Conservation (phyloP, 2,888 invertebrate genomes). For the Melitaea athalia region DNA sequence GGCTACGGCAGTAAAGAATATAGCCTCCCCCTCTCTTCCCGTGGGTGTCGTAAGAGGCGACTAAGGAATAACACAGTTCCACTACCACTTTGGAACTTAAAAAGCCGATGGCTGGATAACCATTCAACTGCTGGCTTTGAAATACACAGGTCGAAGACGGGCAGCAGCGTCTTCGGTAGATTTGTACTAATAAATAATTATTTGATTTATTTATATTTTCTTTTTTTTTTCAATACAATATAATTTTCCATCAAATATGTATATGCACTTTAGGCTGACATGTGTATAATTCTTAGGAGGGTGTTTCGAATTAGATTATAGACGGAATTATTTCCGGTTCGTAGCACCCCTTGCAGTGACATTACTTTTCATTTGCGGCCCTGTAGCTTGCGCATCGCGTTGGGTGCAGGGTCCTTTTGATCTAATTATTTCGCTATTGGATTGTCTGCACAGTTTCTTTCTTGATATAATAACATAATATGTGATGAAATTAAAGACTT, state of each 20-base stretch:
- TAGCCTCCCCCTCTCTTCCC: no score
- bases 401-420: constrained; percentile 31
- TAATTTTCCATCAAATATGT: constrained; percentile 28
- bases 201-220: no score
- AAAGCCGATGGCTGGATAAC: no score
- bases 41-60: no score
- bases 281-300: constrained; percentile 39
- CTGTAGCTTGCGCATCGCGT: constrained; percentile 35
- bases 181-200: no score
- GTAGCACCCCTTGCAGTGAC: constrained; percentile 52
- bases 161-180: no score
- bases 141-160: no score
- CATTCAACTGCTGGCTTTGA: no score
- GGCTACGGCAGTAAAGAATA: no score
- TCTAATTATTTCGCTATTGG: constrained; percentile 31
- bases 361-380: constrained; percentile 75
- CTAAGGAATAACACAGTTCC: no score
- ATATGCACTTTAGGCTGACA: constrained; percentile 27
- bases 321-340: constrained; percentile 61
- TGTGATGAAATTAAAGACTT: background rate
- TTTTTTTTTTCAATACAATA: no score
- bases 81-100: no score
- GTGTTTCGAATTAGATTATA: constrained; percentile 70
- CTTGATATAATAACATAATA: background rate
- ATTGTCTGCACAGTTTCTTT: constrained; percentile 12